Evolutionary conservation across 2,888 invertebrate species (phyloP), one percentile per base, ranked within the genome.

Genomic region (Lacanobia oleracea): DNA sequence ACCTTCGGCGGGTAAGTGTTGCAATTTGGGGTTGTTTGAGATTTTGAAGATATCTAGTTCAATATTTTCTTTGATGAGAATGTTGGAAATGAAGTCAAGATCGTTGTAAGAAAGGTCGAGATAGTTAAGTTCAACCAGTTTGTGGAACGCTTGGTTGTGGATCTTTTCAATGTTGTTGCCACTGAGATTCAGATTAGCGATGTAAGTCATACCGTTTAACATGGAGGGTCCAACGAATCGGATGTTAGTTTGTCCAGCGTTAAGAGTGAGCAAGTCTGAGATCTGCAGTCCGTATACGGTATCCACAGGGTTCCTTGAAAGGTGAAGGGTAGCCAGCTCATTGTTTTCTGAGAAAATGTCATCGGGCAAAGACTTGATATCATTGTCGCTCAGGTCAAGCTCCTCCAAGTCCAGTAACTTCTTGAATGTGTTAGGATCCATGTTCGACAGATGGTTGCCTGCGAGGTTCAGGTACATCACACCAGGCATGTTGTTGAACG

Each of bases 21-120:
- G 97, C 57, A 98, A 93, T 61, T 96, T 95, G 4, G 97, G 97
- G 89, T 98, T 98, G 82, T 97, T 97, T 79, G 97, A 97, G 88
- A 98, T 96, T 81, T 97, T 96, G 77, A 98, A 96, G 80, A 97
- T 97, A 85, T 97, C 97, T 60, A 98, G 91, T 87, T 97, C 97
- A 18, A 96, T 95, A 89, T 98, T 98, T 87, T 97, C 96, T 79
- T 96, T 97, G 88, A 98, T 97, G 64, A 98, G 95, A 89, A 97
- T 96, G 72, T 97, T 96, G 0, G 97, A 97, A 48, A 98, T 93
- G 77, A 97, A 97, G 67, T 97, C 97, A 65, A 98, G 91, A 77
- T 97, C 96, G 89, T 98, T 98, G 85, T 97, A 96, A 5, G 98
- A 98, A 76, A 98, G 95, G 91, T 98, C 98, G 77, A 98, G 96